Conservation (phyloP, 2,888 invertebrate species). For the Scrobipalpa costella region DNA sequence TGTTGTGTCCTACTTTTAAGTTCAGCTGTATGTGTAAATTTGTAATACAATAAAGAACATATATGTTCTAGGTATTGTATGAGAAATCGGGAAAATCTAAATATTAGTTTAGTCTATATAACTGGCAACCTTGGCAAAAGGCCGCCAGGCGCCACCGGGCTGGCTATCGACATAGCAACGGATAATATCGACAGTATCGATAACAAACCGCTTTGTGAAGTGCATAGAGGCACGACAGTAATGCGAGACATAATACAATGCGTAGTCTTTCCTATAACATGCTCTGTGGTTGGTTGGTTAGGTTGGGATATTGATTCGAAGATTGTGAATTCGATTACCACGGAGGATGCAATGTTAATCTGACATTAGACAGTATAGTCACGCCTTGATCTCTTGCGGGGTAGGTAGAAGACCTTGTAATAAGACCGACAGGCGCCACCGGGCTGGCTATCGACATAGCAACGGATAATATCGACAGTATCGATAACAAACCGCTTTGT, state of each 20-base stretch:
- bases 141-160: slow-evolving; percentile 20
- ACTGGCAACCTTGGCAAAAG: neutral
- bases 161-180: slow-evolving; percentile 39
- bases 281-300: neutral
- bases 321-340: too few relatives aligned
- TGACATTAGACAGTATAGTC: too few relatives aligned
- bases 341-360: too few relatives aligned
- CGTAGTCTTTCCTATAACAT: slow-evolving; percentile 1
- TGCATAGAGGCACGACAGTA: slow-evolving; percentile 1
- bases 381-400: too few relatives aligned
- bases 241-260: slow-evolving; percentile 2
- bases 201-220: slow-evolving; percentile 1
- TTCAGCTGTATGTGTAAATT: too few relatives aligned
- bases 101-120: too few relatives aligned
- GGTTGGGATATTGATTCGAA: neutral
- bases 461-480: slow-evolving; percentile 33
- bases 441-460: slow-evolving; percentile 37
- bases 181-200: slow-evolving; percentile 27
- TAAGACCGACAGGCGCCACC: slow-evolving; percentile 14
- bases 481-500: neutral
- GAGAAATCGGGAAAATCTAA: too few relatives aligned
- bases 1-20: too few relatives aligned
- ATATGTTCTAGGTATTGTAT: too few relatives aligned
- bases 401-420: too few relatives aligned
- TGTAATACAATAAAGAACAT: too few relatives aligned